Evolutionary conservation across 2,888 invertebrate genomes (phyloP).

Genomic region (Cloeon dipterum): DNA sequence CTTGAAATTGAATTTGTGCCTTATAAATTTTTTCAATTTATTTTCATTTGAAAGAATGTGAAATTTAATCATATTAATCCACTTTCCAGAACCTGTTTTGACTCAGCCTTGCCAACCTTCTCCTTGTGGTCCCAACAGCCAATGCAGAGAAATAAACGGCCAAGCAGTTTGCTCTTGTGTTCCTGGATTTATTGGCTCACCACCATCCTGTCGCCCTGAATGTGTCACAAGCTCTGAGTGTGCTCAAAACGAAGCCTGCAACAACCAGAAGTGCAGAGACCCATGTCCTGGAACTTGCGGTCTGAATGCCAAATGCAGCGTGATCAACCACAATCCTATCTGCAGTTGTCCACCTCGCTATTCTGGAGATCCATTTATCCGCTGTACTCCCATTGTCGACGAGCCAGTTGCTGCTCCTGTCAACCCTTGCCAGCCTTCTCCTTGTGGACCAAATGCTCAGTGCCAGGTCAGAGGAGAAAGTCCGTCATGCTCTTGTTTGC

Average conservation of each 20-base stretch:
- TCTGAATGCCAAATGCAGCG: constrained; percentile 40
- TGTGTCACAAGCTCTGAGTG: constrained; percentile 59
- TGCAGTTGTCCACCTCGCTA: constrained; percentile 45
- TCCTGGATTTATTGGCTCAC: constrained; percentile 44
- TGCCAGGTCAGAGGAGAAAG: constrained; percentile 28
- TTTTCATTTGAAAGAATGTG: no score
- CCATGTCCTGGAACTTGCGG: constrained; percentile 62
- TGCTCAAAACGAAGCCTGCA: constrained; percentile 45
- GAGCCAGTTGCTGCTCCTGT: constrained; percentile 8
- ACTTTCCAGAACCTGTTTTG: constrained; percentile 21
- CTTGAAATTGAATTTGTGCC: not conserved
- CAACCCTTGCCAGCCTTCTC: constrained; percentile 39
- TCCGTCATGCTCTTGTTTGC: constrained; percentile 32
- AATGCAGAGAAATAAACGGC: constrained; percentile 43
- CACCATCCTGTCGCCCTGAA: constrained; percentile 54
- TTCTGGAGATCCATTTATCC: constrained; percentile 50
- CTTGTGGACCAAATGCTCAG: constrained; percentile 43
- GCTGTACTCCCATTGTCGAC: constrained; percentile 28
- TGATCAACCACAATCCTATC: constrained; percentile 54
- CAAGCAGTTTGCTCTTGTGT: constrained; percentile 59
- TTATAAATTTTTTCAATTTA: not conserved
- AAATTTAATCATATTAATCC: no score
- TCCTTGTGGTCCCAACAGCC: constrained; percentile 53
- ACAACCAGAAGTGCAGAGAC: constrained; percentile 54
- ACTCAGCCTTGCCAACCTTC: constrained; percentile 42